These are phyloP conservation scores for Diorhabda elongata DNA, from an alignment of 1,140 invertebrate species.

Conservation along the genomic window DNA sequence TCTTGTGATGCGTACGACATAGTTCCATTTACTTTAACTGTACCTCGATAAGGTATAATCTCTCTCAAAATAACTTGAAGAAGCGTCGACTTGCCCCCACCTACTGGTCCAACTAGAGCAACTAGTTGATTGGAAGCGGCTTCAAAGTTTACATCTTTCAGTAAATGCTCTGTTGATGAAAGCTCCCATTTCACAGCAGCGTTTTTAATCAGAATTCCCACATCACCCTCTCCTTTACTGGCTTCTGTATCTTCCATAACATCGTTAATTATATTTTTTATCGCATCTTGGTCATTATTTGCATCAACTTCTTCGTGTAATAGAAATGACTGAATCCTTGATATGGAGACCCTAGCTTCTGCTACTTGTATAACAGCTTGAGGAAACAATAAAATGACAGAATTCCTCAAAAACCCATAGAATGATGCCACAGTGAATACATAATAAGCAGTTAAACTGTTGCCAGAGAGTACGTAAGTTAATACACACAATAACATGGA, in stretches of 20 bases:
- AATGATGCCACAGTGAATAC: constrained; percentile 68
- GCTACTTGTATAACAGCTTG: constrained; percentile 56
- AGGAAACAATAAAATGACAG: constrained; percentile 70
- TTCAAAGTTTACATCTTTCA: constrained; percentile 59
- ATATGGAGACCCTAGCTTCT: constrained; percentile 63
- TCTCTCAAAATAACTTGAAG: constrained; percentile 77
- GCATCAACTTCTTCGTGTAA: constrained; percentile 26
- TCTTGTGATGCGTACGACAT: constrained; percentile 86
- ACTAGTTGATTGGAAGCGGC: constrained; percentile 62
- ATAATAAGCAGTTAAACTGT: constrained; percentile 65
- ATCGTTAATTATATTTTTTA: not conserved
- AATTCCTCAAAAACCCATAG: constrained; percentile 65
- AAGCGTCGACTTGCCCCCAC: constrained; percentile 76
- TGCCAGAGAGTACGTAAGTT: constrained; percentile 67
- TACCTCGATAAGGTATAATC: constrained; percentile 55
- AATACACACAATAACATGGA: constrained; percentile 73
- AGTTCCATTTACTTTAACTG: constrained; percentile 65
- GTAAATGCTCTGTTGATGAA: constrained; percentile 52
- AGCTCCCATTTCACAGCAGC: constrained; percentile 59
- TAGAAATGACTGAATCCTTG: constrained; percentile 60
- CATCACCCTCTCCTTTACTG: not conserved
- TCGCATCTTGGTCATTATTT: not conserved
- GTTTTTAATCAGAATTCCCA: constrained; percentile 45
- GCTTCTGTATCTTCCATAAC: not conserved
- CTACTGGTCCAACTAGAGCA: constrained; percentile 75